Evolutionary conservation across 2,797 vertebrate genomes (phyloP).

Genomic region (Rhincodon typus): DNA sequence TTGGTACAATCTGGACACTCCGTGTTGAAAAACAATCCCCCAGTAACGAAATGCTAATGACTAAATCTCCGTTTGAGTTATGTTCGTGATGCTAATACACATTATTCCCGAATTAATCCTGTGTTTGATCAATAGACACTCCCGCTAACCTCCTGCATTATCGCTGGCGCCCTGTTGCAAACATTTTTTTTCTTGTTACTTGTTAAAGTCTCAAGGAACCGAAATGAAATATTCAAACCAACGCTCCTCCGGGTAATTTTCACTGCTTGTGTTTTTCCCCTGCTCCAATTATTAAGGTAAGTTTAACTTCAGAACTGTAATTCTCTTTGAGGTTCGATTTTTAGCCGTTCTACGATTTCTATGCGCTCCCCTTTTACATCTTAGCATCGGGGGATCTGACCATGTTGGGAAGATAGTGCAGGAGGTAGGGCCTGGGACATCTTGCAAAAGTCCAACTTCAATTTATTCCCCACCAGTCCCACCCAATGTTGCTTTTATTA

Average conservation of each 20-base stretch:
- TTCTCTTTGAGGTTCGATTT: neutral
- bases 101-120: neutral
- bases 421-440: neutral
- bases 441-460: neutral
- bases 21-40: neutral
- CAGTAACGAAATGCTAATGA: neutral
- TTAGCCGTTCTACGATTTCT: neutral
- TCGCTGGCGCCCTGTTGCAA: neutral
- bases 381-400: neutral
- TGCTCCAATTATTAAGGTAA: neutral
- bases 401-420: neutral
- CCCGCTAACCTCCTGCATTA: neutral
- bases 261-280: neutral
- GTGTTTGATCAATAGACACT: neutral
- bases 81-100: neutral
- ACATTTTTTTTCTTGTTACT: neutral
- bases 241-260: neutral
- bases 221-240: neutral
- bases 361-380: neutral
- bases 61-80: neutral
- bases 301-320: neutral
- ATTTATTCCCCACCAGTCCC: too few species aligned
- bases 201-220: neutral
- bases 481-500: neutral
- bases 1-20: neutral